These are phyloP conservation scores for Sphinx pinastri DNA, from an alignment of 2,888 invertebrate species.

Conservation along the genomic window DNA sequence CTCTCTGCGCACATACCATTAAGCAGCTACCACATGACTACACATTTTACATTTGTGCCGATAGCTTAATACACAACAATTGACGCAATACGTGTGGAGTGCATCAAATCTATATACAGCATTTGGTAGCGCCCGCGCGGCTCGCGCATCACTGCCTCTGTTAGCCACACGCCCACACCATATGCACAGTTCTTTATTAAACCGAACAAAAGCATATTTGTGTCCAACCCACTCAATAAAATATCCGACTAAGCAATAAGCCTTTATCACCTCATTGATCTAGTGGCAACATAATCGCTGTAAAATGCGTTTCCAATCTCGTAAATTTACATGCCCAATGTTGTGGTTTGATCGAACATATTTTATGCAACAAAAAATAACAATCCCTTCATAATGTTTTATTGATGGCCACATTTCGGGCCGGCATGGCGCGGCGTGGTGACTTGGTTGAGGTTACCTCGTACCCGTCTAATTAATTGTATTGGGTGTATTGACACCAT, in stretches of 20 bases:
- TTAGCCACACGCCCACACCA: neutral
- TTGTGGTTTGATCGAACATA: too few species aligned
- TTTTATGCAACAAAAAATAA: too few species aligned
- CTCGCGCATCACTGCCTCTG: neutral
- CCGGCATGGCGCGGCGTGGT: too few species aligned
- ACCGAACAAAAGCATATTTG: neutral
- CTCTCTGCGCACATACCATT: neutral
- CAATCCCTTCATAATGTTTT: too few species aligned
- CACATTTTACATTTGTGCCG: neutral
- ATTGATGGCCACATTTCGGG: too few species aligned
- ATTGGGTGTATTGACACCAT: too few species aligned
- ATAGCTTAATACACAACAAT: neutral
- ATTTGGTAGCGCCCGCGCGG: constrained; percentile 37
- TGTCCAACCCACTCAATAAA: neutral
- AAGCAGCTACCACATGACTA: neutral
- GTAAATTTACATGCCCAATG: too few species aligned
- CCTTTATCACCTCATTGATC: too few species aligned
- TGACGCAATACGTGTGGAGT: constrained; percentile 50
- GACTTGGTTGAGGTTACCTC: too few species aligned
- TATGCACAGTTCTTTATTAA: neutral
- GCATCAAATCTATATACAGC: constrained; percentile 54
- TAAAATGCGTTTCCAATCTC: too few species aligned
- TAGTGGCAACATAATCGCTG: too few species aligned
- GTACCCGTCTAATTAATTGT: neutral
- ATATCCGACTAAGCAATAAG: too few species aligned